Evolutionary conservation across 2,888 invertebrate species (phyloP).

Genomic region (Aspidiotus destructor): DNA sequence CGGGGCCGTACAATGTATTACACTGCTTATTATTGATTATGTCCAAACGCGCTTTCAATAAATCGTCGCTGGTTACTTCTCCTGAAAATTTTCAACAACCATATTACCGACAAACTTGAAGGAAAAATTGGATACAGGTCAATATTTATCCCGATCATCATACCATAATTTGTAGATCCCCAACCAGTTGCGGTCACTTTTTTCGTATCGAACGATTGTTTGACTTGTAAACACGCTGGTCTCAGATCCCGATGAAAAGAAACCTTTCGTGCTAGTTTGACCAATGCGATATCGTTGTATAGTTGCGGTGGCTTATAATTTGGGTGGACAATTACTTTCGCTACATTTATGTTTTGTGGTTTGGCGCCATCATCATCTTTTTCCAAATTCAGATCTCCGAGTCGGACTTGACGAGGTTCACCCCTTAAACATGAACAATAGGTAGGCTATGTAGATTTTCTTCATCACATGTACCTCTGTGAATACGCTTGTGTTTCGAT

Average conservation of each 20-base stretch:
- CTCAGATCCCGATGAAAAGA: slow-evolving; percentile 41
- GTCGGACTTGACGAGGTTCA: slow-evolving; percentile 47
- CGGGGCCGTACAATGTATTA: slow-evolving; percentile 35
- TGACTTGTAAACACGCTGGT: slow-evolving; percentile 46
- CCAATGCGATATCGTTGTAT: slow-evolving; percentile 58
- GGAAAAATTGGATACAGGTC: too few species aligned
- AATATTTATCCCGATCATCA: slow-evolving; percentile 4
- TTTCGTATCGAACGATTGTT: slow-evolving; percentile 40
- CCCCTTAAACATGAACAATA: slow-evolving; percentile 41
- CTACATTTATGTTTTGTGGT: slow-evolving; percentile 46
- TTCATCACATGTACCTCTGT: too few species aligned
- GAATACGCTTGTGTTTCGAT: too few species aligned
- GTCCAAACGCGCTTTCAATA: slow-evolving; percentile 47
- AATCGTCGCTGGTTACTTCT: slow-evolving; percentile 40
- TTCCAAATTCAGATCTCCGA: slow-evolving; percentile 52
- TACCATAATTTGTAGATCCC: slow-evolving; percentile 42
- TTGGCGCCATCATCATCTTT: slow-evolving; percentile 42
- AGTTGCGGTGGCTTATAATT: slow-evolving; percentile 47
- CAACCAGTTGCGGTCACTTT: slow-evolving; percentile 44
- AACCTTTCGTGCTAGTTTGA: slow-evolving; percentile 45
- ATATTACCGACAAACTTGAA: too few species aligned
- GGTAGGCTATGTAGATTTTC: not conserved
- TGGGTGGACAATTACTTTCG: slow-evolving; percentile 47
- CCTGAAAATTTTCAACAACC: slow-evolving; percentile 37
- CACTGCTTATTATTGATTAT: slow-evolving; percentile 37